A percentile compares a stretch with the other conserved stretches of the same genome.
phyloP scores from a whole-genome alignment of 2,888 invertebrate species.

The Rhagonycha fulva region DNA sequence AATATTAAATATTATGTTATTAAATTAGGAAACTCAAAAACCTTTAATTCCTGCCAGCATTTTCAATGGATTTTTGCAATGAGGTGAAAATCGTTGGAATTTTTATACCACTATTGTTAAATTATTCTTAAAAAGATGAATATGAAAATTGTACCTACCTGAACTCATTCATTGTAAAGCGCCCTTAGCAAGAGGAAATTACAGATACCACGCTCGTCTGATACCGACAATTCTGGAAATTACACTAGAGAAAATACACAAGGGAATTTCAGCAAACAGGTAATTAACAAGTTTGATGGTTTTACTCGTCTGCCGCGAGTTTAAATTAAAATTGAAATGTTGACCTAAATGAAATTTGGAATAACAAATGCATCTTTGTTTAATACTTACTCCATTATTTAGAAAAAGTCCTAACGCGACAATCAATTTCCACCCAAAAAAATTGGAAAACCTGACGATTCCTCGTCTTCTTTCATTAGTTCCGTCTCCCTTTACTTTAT shows the following conservation, averaged over 20 bases:
- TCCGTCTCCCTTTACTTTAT: not conserved
- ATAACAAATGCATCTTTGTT: constrained; percentile 37
- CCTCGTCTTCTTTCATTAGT: not conserved
- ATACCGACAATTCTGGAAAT: constrained; percentile 56
- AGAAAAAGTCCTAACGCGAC: not conserved
- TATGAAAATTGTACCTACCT: constrained; percentile 31
- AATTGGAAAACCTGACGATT: not conserved
- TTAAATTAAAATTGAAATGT: constrained; percentile 54
- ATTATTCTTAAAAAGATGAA: constrained; percentile 22
- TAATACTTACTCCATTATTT: constrained; percentile 16
- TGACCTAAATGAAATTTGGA: constrained; percentile 46
- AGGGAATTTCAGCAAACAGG: constrained; percentile 56
- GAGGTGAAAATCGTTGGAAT: not conserved
- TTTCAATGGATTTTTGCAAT: not conserved
- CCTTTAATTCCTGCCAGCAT: not conserved
- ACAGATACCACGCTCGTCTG: constrained; percentile 50
- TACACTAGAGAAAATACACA: constrained; percentile 54
- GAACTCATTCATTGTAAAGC: constrained; percentile 38
- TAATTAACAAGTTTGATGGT: constrained; percentile 58
- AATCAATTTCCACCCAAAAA: not conserved
- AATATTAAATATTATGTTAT: not conserved
- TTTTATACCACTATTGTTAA: not conserved
- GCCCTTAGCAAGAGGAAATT: constrained; percentile 48
- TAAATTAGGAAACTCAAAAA: not conserved
- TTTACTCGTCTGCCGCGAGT: constrained; percentile 50